A percentile compares a stretch with the other conserved stretches of the same genome.
These are phyloP conservation scores for Heliocidaris tuberculata DNA, from an alignment of 35 echinoderm and acorn worm genomes.

Conservation along the genomic window DNA sequence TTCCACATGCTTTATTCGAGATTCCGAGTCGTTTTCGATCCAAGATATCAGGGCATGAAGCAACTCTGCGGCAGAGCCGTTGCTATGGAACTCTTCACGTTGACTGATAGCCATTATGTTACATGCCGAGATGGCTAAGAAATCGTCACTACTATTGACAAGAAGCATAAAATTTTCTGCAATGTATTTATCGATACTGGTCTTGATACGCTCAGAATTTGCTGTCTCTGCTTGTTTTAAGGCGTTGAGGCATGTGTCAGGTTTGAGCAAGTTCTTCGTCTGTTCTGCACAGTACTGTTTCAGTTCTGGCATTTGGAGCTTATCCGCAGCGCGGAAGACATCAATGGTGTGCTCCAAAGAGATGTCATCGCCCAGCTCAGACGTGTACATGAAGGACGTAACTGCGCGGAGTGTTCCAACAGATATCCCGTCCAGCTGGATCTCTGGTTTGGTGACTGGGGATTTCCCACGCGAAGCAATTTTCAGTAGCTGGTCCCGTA, in stretches of 20 bases:
- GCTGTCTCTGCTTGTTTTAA: background rate
- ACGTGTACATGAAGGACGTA: slow-evolving; percentile 65
- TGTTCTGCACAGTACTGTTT: slow-evolving; percentile 43
- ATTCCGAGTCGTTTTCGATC: background rate
- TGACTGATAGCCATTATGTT: slow-evolving; percentile 2
- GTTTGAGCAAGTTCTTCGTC: slow-evolving; percentile 6
- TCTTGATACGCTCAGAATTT: background rate
- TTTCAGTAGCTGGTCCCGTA: slow-evolving; percentile 56
- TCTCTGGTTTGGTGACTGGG: background rate
- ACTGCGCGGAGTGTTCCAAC: slow-evolving; percentile 39
- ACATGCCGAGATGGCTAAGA: background rate
- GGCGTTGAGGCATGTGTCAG: slow-evolving; percentile 7
- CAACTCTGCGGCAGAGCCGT: slow-evolving; percentile 7
- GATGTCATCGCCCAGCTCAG: slow-evolving; percentile 26
- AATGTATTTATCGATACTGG: slow-evolving; percentile 17
- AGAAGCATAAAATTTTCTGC: slow-evolving; percentile 42
- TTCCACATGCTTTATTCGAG: background rate
- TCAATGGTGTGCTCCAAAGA: slow-evolving; percentile 29
- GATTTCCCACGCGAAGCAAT: background rate
- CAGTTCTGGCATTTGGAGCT: slow-evolving; percentile 22
- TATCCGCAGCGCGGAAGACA: slow-evolving; percentile 22
- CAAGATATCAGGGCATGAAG: slow-evolving; percentile 27
- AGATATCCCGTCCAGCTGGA: slow-evolving; percentile 48
- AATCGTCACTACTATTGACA: background rate
- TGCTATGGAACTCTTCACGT: background rate